phyloP scores from a whole-genome alignment of 2,797 vertebrate genomes.

The Anguilla marmorata region DNA sequence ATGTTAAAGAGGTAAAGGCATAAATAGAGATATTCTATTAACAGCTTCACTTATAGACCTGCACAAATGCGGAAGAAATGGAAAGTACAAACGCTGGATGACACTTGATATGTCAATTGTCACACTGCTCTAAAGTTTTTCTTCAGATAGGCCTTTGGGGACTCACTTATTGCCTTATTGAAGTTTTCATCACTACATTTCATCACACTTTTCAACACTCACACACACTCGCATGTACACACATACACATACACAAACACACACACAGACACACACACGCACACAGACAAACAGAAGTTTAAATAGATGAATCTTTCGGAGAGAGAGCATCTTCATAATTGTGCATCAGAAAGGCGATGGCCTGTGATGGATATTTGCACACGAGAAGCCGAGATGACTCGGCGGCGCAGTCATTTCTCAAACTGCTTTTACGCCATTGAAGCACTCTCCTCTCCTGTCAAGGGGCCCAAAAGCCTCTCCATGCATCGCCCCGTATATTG shows the following conservation, averaged over 20 bases:
- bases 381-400: conserved; percentile 65
- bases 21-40: too few relatives aligned
- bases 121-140: background rate
- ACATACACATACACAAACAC: conserved; percentile 17
- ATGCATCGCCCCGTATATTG: conserved; percentile 73
- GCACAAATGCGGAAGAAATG: too few relatives aligned
- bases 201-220: background rate
- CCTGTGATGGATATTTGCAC: conserved; percentile 74
- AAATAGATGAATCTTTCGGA: conserved; percentile 57
- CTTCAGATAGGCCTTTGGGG: too few relatives aligned
- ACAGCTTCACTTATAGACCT: too few relatives aligned
- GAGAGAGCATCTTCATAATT: conserved; percentile 75
- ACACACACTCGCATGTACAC: background rate
- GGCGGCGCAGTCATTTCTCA: conserved; percentile 68
- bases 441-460: conserved; percentile 38
- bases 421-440: conserved; percentile 74
- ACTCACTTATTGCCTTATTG: too few relatives aligned
- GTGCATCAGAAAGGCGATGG: conserved; percentile 65
- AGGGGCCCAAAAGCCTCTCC: conserved; percentile 46
- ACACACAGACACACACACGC: background rate
- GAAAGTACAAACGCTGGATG: too few relatives aligned
- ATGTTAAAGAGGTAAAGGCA: too few relatives aligned
- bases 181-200: background rate
- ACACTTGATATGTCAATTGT: too few relatives aligned
- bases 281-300: background rate